phyloP scores from a whole-genome alignment of 2,113 vertebrate genomes.

The Psammodynastes pulverulentus region DNA sequence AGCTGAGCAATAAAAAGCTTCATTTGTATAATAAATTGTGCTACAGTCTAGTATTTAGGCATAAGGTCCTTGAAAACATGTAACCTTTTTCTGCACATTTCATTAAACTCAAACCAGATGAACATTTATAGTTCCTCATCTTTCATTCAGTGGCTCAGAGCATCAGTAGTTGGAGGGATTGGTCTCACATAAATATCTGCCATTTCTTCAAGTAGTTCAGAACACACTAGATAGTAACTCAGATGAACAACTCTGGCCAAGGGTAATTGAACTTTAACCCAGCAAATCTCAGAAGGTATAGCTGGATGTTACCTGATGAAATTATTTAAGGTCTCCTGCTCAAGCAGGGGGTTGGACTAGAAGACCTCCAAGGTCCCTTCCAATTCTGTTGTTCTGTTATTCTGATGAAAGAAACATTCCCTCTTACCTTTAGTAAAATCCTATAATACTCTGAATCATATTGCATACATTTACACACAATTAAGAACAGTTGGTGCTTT shows the following conservation, averaged over 20 bases:
- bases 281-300: not conserved
- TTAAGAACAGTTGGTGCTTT: not conserved
- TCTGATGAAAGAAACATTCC: not conserved
- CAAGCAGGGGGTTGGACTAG: no score
- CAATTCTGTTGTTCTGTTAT: no score
- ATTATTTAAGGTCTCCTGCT: no score
- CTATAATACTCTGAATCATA: not conserved
- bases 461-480: not conserved
- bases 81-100: conserved; percentile 75
- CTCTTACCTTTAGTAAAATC: not conserved
- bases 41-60: conserved; percentile 75
- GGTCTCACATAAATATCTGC: conserved; percentile 15
- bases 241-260: not conserved
- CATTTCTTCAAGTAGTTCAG: not conserved
- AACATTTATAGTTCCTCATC: conserved; percentile 68
- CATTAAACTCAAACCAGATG: conserved; percentile 76
- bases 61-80: conserved; percentile 69
- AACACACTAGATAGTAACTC: not conserved
- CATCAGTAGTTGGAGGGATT: conserved; percentile 48
- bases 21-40: conserved; percentile 75
- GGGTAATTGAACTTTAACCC: not conserved
- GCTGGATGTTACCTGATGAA: not conserved
- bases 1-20: conserved; percentile 73
- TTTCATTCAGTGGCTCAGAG: conserved; percentile 60
- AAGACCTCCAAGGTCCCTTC: no score